Base-by-base conservation (phyloP, 2,113 vertebrate species). In the Pithys albifrons region DNA sequence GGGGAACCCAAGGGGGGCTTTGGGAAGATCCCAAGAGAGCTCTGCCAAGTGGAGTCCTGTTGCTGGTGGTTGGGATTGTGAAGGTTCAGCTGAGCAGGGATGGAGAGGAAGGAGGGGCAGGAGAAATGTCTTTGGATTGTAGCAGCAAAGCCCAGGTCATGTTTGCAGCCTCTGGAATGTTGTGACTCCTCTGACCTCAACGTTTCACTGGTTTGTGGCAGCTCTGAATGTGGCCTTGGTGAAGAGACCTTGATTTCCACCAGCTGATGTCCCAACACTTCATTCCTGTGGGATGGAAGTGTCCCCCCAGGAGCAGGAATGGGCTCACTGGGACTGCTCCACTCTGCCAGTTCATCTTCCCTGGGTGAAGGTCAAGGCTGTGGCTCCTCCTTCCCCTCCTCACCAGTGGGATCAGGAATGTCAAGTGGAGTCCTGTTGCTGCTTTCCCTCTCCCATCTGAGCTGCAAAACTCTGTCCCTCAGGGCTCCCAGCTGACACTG, bases 111-210 rank as follows among this genome's bases (percentile, higher is more conserved):
- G 28, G 37, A 77, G 33, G 6, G 13, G 4, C 43, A 9, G 8
- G 29, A 72, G 29, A 65, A 95, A 61, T 18, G 5, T 41, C 14
- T 77, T 73, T 25, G 39, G 16, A 43, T 28, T 51, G 19, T 41
- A 75, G 31, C 67, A 80, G 49, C 45, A 76, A 39, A 92, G 59
- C 43, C 33, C 52, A 55, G 51, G 64, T 37, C 52, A 17, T 2
- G 1, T 70, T 84, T 46, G 52, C 45, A 46, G 37, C n/a, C 65
- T 16, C 27, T 58, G 23, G 35, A 35, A 19, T 0, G 0, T 1
- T 7, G 33, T 29, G 23, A 59, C 73, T 31, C 43, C 70, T 12
- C 1, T 7, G 58, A 59, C 70, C 43, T 39, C 70, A 7, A 0
- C 5, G 49, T 73, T 54, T 37, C 77, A 9, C 4, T 24, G 10